Conservation (phyloP, 2,113 vertebrate genomes). For the Ursus arctos region DNA sequence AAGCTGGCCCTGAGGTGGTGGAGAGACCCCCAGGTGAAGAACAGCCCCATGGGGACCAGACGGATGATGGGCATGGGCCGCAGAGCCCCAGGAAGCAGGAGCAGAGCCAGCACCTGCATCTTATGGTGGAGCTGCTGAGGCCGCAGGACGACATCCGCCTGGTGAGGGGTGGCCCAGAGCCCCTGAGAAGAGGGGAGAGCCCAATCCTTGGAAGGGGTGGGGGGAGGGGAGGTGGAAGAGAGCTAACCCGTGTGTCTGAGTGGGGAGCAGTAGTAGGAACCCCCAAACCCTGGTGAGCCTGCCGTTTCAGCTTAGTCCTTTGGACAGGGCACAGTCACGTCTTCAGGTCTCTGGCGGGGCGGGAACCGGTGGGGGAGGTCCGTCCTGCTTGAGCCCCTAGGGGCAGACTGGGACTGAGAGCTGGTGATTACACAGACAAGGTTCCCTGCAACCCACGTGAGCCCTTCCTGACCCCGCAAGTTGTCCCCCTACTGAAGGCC, state of each 20-base stretch:
- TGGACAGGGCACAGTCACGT: not conserved
- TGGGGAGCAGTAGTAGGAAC: not conserved
- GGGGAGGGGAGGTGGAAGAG: not conserved
- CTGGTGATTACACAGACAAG: not conserved
- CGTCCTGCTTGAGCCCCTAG: not conserved
- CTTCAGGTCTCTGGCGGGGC: not conserved
- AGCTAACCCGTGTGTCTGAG: not conserved
- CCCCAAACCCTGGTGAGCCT: not conserved
- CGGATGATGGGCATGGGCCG: not conserved
- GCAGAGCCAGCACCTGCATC: constrained; percentile 90
- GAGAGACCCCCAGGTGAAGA: constrained; percentile 9
- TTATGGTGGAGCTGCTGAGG: constrained; percentile 94
- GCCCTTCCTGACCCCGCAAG: not conserved
- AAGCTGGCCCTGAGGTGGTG: not conserved
- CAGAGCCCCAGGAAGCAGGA: constrained; percentile 83
- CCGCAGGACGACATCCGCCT: constrained; percentile 94
- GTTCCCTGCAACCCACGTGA: not conserved
- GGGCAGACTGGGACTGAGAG: not conserved
- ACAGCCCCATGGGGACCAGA: constrained; percentile 16
- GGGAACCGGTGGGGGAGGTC: not conserved
- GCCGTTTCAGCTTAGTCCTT: not conserved
- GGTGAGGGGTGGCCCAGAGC: constrained; percentile 86
- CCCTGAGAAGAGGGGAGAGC: not conserved
- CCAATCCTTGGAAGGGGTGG: not conserved
- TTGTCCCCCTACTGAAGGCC: not conserved